These are phyloP conservation scores for Heliocidaris erythrogramma DNA, from an alignment of 35 echinoderm and acorn worm species.

Conservation along the genomic window DNA sequence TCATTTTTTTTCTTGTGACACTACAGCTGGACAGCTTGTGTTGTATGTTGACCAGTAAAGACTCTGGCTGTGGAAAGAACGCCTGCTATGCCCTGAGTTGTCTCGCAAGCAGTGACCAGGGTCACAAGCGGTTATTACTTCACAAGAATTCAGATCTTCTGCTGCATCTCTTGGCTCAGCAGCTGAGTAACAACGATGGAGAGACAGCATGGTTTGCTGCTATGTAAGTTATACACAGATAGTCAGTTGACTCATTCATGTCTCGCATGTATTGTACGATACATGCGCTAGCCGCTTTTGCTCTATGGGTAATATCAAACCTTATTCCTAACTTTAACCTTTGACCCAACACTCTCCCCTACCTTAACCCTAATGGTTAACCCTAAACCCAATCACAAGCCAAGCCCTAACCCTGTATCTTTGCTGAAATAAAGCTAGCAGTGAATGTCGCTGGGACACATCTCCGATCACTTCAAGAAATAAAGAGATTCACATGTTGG, in stretches of 20 bases:
- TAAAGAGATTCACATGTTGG: too few relatives aligned
- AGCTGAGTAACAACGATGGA: slow-evolving; percentile 69
- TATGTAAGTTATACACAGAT: slow-evolving; percentile 65
- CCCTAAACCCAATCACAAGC: too few relatives aligned
- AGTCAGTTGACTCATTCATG: not conserved
- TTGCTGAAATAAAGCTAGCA: too few relatives aligned
- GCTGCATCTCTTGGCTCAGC: slow-evolving; percentile 65
- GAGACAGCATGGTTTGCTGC: slow-evolving; percentile 98
- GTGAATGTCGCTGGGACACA: too few relatives aligned
- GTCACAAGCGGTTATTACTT: slow-evolving; percentile 71
- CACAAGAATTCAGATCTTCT: slow-evolving; percentile 76
- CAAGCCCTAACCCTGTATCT: too few relatives aligned
- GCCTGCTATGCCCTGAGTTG: slow-evolving; percentile 97
- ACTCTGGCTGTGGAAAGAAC: slow-evolving; percentile 92
- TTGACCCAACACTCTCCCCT: too few relatives aligned
- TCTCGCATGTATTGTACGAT: not conserved
- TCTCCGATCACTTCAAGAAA: too few relatives aligned
- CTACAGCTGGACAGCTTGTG: slow-evolving; percentile 70
- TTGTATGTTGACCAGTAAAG: slow-evolving; percentile 86
- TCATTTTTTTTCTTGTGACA: not conserved
- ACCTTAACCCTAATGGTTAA: too few relatives aligned
- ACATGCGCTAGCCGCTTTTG: not conserved
- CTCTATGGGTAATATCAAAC: not conserved
- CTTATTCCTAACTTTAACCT: not conserved
- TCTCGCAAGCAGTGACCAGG: slow-evolving; percentile 76